Conservation (phyloP, 2,113 vertebrate species). For the Scatophagus argus region DNA sequence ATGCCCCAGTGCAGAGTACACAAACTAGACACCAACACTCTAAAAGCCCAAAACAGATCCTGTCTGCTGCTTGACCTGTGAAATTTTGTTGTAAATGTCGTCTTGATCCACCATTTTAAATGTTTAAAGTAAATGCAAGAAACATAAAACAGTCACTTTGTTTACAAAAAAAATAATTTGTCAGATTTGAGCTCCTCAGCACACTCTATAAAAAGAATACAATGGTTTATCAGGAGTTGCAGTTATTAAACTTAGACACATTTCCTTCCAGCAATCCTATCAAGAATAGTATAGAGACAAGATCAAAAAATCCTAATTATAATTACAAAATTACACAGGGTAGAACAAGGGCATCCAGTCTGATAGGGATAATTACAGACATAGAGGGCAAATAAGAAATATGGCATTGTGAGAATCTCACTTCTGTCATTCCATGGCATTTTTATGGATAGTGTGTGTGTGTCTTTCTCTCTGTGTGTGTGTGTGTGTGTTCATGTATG, state of each 20-base stretch:
- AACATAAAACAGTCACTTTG: background rate
- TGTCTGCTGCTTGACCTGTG: conserved; percentile 7
- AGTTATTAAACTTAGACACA: conserved; percentile 71
- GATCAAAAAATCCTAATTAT: conserved; percentile 81
- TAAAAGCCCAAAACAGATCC: conserved; percentile 40
- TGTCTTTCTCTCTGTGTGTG: too few species aligned
- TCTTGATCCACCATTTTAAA: too few species aligned
- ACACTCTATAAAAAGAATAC: conserved; percentile 24
- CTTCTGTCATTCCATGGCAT: conserved; percentile 58
- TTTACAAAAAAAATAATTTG: conserved; percentile 4
- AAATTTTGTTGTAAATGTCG: conserved; percentile 1
- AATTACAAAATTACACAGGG: conserved; percentile 79
- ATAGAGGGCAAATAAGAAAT: conserved; percentile 75
- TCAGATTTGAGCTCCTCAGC: background rate
- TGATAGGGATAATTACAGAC: conserved; percentile 79
- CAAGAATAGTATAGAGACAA: conserved; percentile 77
- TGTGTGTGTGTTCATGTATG: conserved; percentile 6
- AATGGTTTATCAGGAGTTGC: conserved; percentile 63
- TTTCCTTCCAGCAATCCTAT: conserved; percentile 75
- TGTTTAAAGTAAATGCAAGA: conserved; percentile 4
- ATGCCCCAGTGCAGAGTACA: conserved; percentile 68
- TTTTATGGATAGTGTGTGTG: background rate
- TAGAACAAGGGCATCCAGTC: conserved; percentile 70
- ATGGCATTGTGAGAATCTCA: conserved; percentile 62
- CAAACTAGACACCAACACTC: conserved; percentile 57